Evolutionary conservation across 1,140 invertebrate genomes (phyloP).

Genomic region (Zaprionus ghesquierei): DNA sequence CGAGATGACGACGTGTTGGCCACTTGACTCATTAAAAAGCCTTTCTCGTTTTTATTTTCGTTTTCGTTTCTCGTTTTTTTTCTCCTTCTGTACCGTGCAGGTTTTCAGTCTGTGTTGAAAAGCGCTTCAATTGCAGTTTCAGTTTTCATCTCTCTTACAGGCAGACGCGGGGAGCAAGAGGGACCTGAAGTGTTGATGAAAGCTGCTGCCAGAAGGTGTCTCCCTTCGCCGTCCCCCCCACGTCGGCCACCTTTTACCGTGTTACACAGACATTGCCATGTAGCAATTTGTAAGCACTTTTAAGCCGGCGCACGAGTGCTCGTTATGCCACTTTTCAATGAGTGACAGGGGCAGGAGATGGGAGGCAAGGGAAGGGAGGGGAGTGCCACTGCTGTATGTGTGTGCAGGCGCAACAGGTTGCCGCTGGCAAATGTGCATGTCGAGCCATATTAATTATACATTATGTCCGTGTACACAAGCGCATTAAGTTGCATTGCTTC

Average conservation of each 20-base stretch:
- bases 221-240: background rate
- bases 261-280: constrained; percentile 57
- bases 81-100: constrained; percentile 24
- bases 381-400: background rate
- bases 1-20: constrained; percentile 59
- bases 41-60: constrained; percentile 24
- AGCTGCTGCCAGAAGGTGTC: constrained; percentile 13
- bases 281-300: constrained; percentile 79
- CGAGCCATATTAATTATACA: constrained; percentile 75
- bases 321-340: constrained; percentile 79
- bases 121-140: constrained; percentile 78
- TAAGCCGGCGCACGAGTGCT: constrained; percentile 73
- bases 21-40: constrained; percentile 78
- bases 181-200: constrained; percentile 67
- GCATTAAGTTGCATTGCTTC: constrained; percentile 77
- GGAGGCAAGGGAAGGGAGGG: background rate
- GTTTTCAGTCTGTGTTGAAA: constrained; percentile 38
- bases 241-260: background rate
- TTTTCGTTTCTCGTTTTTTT: constrained; percentile 2
- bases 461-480: constrained; percentile 66
- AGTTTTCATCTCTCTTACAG: constrained; percentile 67
- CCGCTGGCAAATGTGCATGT: constrained; percentile 61
- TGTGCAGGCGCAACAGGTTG: constrained; percentile 55
- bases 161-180: background rate
- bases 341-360: background rate